Evolutionary conservation across 2,113 vertebrate genomes (phyloP), one percentile per base, ranked within the genome.

Genomic region (Climacteris rufus): DNA sequence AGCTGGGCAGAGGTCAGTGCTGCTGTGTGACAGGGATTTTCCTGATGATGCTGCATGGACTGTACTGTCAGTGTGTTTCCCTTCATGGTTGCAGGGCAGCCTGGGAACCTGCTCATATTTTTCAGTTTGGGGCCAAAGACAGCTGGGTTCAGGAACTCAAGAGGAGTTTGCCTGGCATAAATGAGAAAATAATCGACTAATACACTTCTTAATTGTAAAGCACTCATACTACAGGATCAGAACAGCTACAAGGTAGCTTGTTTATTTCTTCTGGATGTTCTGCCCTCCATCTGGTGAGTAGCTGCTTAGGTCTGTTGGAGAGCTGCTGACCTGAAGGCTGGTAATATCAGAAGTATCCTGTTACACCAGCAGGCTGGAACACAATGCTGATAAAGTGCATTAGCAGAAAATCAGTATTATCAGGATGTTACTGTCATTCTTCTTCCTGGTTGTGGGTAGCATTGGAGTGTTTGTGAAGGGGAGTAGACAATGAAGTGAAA

Each of bases 101-200:
- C 80, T 68, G 14, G 80, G 72, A 44, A 94, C 49, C 90, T 86
- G 35, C 76, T 92, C 9, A 1, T 80, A 7, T 75, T 77, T 92
- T 90, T 86, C 63, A 57, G 40, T 84, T 60, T 72, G 69, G 49
- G 94, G 69, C 92, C 90, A 90, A 96, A 93, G 93, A 90, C n/a
- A 60, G 3, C 56, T 60, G 60, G 33, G 56, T 68, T 93, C 56
- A 75, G 53, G 56, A 93, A 80, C 76, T 89, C 59, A 3, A 3
- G 31, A 81, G 56, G 79, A 80, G 52, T 89, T 86, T 81, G 31
- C 66, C 71, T 75, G 83, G 39, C 56, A 33, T 83, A 70, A 90
- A 89, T 50, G 54, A 86, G 53, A 89, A 80, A 80, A 63, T 24
- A 83, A 80, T 66, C 79, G 64, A 78, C 37, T 49, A 35, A 87